Conservation (phyloP, 2,888 invertebrate species). For the Lingula anatina region DNA sequence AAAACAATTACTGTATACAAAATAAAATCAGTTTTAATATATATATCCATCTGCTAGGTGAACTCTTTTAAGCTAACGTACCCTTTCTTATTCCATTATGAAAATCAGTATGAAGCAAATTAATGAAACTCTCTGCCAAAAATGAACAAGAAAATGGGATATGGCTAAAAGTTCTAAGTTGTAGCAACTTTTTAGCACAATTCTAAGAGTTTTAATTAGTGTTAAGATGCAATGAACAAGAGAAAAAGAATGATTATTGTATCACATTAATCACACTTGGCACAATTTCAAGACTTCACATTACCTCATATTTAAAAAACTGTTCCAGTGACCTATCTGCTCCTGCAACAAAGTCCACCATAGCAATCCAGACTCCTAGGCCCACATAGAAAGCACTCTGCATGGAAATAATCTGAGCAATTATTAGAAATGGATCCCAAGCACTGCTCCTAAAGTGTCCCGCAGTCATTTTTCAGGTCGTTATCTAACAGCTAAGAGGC, state of each 20-base stretch:
- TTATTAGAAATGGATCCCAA: constrained; percentile 92
- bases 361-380: constrained; percentile 60
- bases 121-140: not conserved
- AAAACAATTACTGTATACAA: not conserved
- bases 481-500: no score
- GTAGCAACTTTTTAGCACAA: no score
- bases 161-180: not conserved
- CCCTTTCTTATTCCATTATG: no score
- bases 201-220: no score
- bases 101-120: no score
- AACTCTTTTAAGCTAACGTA: no score
- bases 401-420: constrained; percentile 87
- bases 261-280: no score
- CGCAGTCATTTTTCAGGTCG: constrained; percentile 30
- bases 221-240: no score
- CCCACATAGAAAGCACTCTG: constrained; percentile 81
- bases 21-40: not conserved
- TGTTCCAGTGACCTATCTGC: constrained; percentile 81
- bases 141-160: not conserved
- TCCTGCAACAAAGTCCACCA: constrained; percentile 67
- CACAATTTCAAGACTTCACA: no score
- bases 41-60: no score
- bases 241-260: no score
- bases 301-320: constrained; percentile 85
- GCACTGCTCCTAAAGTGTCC: constrained; percentile 81